These are phyloP conservation scores for Sarcophaga carnaria DNA, from an alignment of 2,888 invertebrate genomes.

Conservation along the genomic window DNA sequence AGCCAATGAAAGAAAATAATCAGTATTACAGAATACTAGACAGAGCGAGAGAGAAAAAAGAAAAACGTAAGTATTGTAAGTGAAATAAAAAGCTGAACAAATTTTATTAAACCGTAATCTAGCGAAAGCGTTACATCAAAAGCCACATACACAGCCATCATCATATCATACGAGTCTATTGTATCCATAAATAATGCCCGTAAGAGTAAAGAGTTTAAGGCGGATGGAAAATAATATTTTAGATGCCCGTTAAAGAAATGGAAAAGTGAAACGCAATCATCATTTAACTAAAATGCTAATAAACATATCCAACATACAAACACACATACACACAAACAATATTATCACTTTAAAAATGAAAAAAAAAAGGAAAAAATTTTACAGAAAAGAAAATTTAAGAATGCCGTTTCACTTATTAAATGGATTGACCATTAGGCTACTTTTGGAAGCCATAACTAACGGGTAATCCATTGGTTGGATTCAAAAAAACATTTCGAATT, in stretches of 20 bases:
- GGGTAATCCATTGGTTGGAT: too few relatives aligned
- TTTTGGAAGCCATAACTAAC: not conserved
- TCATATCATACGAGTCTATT: too few relatives aligned
- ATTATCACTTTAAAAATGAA: not conserved
- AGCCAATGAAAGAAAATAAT: not conserved
- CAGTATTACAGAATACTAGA: not conserved
- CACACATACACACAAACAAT: too few relatives aligned
- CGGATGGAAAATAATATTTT: not conserved
- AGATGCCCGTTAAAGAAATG: conserved; percentile 12
- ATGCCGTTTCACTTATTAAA: not conserved
- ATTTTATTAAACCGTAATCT: conserved; percentile 46
- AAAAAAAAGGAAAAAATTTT: not conserved
- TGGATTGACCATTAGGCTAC: not conserved
- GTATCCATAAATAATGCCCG: conserved; percentile 51
- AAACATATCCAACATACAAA: not conserved
- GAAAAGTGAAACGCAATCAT: conserved; percentile 37
- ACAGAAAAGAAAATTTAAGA: not conserved
- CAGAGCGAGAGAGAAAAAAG: not conserved
- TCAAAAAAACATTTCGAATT: too few relatives aligned
- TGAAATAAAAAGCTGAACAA: conserved; percentile 56
- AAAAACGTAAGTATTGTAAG: too few relatives aligned
- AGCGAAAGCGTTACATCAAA: conserved; percentile 68
- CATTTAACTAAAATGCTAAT: conserved; percentile 37
- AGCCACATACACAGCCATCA: too few relatives aligned
- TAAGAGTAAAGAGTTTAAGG: conserved; percentile 18